Evolutionary conservation across 2,113 vertebrate genomes (phyloP), one percentile per base, ranked within the genome.

Genomic region (Eubucco bourcierii): DNA sequence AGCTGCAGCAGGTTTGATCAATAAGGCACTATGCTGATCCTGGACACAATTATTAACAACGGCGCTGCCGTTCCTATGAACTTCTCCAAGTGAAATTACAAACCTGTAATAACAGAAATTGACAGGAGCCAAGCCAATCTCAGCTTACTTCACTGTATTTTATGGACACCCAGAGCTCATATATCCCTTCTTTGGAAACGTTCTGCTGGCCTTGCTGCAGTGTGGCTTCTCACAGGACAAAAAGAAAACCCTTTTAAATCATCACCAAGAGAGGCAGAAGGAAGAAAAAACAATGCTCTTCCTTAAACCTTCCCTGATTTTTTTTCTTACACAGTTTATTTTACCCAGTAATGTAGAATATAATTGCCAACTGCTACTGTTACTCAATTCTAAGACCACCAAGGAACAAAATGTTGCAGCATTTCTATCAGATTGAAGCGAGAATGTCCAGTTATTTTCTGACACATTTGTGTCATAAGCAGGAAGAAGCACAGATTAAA

Each of bases 181-280:
- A 7, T 14, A 72, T 90, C 88, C 77, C 63, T 81, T 41, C 81
- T 61, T n/a, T 72, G 93, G 77, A 89, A 93, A 95, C 63, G 63
- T 76, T 79, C 82, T 52, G n/a, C 7, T 72, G 82, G 90, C 90
- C 93, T 92, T 90, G 91, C 90, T 82, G 86, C 88, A 95, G 66
- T 47, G 58, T 85, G 75, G 80, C 67, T 90, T 56, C 89, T 72
- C 53, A 52, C 28, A 39, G 37, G 37, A 80, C 37, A 79, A 68
- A 85, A 96, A 90, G 79, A 94, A 90, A 90, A 89, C 39, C 39
- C 18, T 78, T 88, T 92, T 88, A 75, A 88, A 95, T 94, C 91
- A 93, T 64, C 94, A 80, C 70, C 91, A 90, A 33, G 84, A 94
- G 58, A 88, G 71, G 73, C 60, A 70, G 28, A 46, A 72, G 56